Base-by-base conservation (phyloP, 1,140 invertebrate genomes). In the Drosophila bocqueti region DNA sequence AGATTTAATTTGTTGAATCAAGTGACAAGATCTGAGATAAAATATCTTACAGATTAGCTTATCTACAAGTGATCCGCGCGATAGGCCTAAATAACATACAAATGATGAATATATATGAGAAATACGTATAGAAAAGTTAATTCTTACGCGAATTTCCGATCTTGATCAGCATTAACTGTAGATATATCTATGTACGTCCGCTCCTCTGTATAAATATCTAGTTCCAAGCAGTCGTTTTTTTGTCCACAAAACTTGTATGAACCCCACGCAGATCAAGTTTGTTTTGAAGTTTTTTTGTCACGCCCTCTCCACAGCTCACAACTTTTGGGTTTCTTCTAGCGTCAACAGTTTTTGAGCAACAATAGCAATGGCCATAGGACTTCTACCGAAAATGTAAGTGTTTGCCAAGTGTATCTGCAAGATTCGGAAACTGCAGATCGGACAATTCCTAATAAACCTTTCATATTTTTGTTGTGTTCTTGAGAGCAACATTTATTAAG, bases 251-350 rank as follows among this genome's bases (percentile, higher is more conserved):
- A 55, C 52, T 55, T 55, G 52, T 55, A 55, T 38, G 52, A 55
- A 55, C 52, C 52, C 52, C 52, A 55, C 52, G 52, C 52, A 55
- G 52, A 55, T 55, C 52, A 55, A 55, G 52, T 55, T 55, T 55
- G 52, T 55, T 55, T 55, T 24, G 38, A 55, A 55, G 24, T 55
- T 55, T 38, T 36, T 55, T 55, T 24, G 52, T 38, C 52, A 55
- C 52, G 52, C 52, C 52, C 52, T 55, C 52, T 38, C 52, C 34
- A 16, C 18, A 24, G 34, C 34, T 34, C 52, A 38, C 34, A 55
- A 38, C 24, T 24, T 55, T 38, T 38, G 16, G 21, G 7, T 55
- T 55, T 40, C 21, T 55, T 55, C 34, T 38, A 38, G 52, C 52
- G 52, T 55, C 52, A 40, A 55, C 52, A 55, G 52, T 55, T 55